A percentile compares a stretch with the other conserved stretches of the same genome.
These are phyloP conservation scores for Trichonephila clavata DNA, from an alignment of 1,140 invertebrate species.

Conservation along the genomic window DNA sequence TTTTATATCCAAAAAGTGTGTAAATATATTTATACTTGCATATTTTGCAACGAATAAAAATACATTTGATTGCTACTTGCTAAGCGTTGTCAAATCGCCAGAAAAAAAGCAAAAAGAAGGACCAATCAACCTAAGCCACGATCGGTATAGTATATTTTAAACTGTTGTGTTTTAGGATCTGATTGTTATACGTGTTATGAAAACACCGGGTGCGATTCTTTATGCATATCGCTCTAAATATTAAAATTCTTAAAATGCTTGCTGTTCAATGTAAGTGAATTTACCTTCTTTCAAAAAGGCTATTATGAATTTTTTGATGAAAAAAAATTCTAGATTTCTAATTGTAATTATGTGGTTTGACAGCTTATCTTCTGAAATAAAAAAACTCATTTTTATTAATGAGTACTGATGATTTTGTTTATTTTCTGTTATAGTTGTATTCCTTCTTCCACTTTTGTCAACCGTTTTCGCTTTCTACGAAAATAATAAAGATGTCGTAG, in stretches of 20 bases:
- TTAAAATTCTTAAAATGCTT: neutral
- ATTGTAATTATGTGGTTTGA: neutral
- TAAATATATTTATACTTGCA: no score
- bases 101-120: slow-evolving; percentile 1
- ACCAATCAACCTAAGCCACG: slow-evolving; percentile 69
- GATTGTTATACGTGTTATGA: slow-evolving; percentile 28
- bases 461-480: slow-evolving; percentile 61
- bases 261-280: neutral
- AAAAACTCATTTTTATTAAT: neutral
- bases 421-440: slow-evolving; percentile 10
- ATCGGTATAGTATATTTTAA: slow-evolving; percentile 21
- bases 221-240: neutral
- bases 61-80: neutral
- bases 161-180: slow-evolving; percentile 40
- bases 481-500: slow-evolving; percentile 87
- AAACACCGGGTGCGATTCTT: neutral
- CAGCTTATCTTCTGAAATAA: neutral
- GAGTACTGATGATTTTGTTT: neutral
- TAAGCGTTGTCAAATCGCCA: neutral
- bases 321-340: no score
- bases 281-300: neutral
- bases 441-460: slow-evolving; percentile 28
- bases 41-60: no score
- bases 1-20: no score
- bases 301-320: neutral